These are phyloP conservation scores for Hemicrepidius hirtus DNA, from an alignment of 2,888 invertebrate species.

Conservation along the genomic window DNA sequence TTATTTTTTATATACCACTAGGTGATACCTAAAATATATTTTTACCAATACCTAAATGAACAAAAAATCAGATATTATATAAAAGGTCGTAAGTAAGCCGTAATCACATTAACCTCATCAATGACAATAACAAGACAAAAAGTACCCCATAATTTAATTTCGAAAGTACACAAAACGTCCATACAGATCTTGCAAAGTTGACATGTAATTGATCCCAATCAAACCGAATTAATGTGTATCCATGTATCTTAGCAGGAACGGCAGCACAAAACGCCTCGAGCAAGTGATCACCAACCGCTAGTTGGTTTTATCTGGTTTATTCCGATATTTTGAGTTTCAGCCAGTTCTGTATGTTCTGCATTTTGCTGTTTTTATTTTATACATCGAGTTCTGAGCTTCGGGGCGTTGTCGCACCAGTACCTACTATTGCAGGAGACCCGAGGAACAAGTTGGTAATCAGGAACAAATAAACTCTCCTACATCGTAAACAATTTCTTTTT, in stretches of 20 bases:
- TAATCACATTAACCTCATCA: slow-evolving; percentile 9
- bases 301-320: slow-evolving; percentile 63
- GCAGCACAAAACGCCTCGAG: slow-evolving; percentile 26
- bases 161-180: slow-evolving; percentile 13
- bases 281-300: slow-evolving; percentile 26
- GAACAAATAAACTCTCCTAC: neutral
- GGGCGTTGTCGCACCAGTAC: neutral
- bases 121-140: neutral
- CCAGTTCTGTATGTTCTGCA: slow-evolving; percentile 54
- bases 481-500: no score
- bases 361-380: slow-evolving; percentile 23
- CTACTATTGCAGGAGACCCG: neutral
- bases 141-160: slow-evolving; percentile 24
- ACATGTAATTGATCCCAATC: slow-evolving; percentile 59
- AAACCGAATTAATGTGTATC: slow-evolving; percentile 47
- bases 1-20: no score
- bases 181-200: slow-evolving; percentile 33
- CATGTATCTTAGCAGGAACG: slow-evolving; percentile 7
- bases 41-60: no score
- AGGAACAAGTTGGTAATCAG: neutral
- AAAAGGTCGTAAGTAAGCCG: slow-evolving; percentile 2
- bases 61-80: neutral
- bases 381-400: neutral
- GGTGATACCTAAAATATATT: no score
- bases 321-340: slow-evolving; percentile 60